Base-by-base conservation (phyloP, 2,113 vertebrate genomes). In the Aptenodytes forsteri region DNA sequence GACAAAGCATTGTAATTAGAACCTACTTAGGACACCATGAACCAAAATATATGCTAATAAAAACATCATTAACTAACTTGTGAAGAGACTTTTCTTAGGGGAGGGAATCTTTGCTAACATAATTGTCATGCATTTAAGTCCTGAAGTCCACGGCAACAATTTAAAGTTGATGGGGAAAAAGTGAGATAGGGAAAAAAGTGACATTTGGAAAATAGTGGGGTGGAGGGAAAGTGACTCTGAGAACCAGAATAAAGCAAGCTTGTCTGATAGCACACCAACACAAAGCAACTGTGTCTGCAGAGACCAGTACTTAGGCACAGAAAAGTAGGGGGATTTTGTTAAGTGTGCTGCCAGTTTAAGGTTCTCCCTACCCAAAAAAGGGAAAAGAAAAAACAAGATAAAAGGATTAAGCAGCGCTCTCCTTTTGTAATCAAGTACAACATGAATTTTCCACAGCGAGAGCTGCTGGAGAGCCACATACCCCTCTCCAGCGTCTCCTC, bases 1-100 rank as follows among this genome's bases (percentile, higher is more conserved):
- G 32, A 85, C 83, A 95, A 95, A 93, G 87, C 58, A 38, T 36
- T 91, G 83, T 78, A 97, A 96, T 95, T 94, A 97, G 93, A 97
- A 97, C 82, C 83, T 89, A 95, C 94, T 96, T 78, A 91, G 65
- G 65, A 96, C 70, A 75, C 36, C 90, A 42, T 40, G 62, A 94
- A 94, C 52, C 29, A 79, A 96, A 95, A 95, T 86, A 67, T n/a
- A 90, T 77, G 89, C 69, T 91, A 92, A 94, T 95, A 76, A 96
- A 97, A 97, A 91, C 81, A 82, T 88, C 61, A 66, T 93, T 96
- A 95, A 81, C 62, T 44, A 59, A 80, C 69, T 46, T 34, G 46
- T 3, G 22, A 93, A 58, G 50, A 90, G 62, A 54, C 55, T 89
- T n/a, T 55, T 89, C 59, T 50, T 36, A 44, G 66, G 15, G 55